Percentiles rank a stretch among this genome's conserved stretches.
Evolutionary conservation across 2,113 vertebrate genomes (phyloP).

Genomic region (Poeciliopsis turrubarensis): DNA sequence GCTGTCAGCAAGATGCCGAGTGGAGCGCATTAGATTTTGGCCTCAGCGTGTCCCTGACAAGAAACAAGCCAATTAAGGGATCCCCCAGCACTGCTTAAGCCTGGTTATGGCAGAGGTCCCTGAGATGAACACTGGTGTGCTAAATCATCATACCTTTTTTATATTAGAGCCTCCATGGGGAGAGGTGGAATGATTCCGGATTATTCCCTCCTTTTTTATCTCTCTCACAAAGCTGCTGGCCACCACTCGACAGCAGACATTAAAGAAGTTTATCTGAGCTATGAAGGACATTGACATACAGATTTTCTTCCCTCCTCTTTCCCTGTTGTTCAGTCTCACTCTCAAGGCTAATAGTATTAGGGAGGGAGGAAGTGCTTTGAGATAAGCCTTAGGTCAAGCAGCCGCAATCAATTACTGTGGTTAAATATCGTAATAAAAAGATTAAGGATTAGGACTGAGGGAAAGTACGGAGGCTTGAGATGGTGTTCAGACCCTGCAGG

Average conservation of each 20-base stretch:
- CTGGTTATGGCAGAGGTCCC: slow-evolving; percentile 80
- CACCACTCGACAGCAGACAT: slow-evolving; percentile 59
- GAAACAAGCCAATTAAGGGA: slow-evolving; percentile 82
- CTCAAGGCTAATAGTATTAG: slow-evolving; percentile 65
- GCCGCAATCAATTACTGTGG: slow-evolving; percentile 71
- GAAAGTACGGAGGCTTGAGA: slow-evolving; percentile 40
- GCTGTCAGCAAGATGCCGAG: slow-evolving; percentile 73
- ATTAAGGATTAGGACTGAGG: slow-evolving; percentile 59
- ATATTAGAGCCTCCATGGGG: slow-evolving; percentile 62
- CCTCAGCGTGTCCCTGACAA: slow-evolving; percentile 78
- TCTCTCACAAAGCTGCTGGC: slow-evolving; percentile 34
- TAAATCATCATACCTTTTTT: slow-evolving; percentile 76
- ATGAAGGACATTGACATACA: slow-evolving; percentile 63
- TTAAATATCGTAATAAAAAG: slow-evolving; percentile 72
- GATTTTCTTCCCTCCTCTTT: slow-evolving; percentile 38
- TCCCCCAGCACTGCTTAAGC: slow-evolving; percentile 79
- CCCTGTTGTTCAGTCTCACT: slow-evolving; percentile 46
- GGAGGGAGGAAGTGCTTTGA: slow-evolving; percentile 58
- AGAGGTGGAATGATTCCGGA: slow-evolving; percentile 65
- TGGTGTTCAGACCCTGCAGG: slow-evolving; percentile 15
- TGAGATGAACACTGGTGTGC: slow-evolving; percentile 67
- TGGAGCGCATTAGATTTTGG: slow-evolving; percentile 76
- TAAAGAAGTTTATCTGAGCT: slow-evolving; percentile 63
- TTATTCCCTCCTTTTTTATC: slow-evolving; percentile 48
- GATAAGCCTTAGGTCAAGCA: slow-evolving; percentile 66